phyloP scores from a whole-genome alignment of 1,140 invertebrate species.

The Pristionchus pacificus region DNA sequence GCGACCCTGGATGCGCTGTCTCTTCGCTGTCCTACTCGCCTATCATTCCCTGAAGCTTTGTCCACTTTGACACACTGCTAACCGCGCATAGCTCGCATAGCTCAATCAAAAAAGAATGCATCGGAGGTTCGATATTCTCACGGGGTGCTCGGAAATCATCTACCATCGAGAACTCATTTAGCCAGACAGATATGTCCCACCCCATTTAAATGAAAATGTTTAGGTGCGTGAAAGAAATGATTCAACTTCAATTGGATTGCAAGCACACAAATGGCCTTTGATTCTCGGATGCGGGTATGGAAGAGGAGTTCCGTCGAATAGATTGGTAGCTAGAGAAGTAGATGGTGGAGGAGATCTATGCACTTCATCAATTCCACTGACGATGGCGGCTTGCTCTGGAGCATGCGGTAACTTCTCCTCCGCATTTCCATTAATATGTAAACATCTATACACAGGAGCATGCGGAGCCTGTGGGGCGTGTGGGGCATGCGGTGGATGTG shows the following conservation, averaged over 20 bases:
- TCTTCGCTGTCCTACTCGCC: too few relatives aligned
- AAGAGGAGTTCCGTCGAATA: constrained; percentile 29
- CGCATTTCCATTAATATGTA: constrained; percentile 4
- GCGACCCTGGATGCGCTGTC: too few relatives aligned
- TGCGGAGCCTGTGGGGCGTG: constrained; percentile 31
- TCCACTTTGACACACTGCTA: too few relatives aligned
- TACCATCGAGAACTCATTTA: too few relatives aligned
- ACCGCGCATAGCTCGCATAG: too few relatives aligned
- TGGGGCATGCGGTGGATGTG: constrained; percentile 32
- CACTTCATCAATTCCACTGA: neutral
- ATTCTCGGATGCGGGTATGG: constrained; percentile 39
- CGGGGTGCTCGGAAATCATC: too few relatives aligned
- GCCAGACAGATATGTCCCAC: too few relatives aligned
- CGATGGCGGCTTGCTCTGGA: neutral
- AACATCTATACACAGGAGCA: constrained; percentile 16
- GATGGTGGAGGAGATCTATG: neutral
- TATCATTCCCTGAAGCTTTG: too few relatives aligned
- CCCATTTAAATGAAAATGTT: neutral
- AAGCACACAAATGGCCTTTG: constrained; percentile 39
- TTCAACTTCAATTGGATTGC: constrained; percentile 33
- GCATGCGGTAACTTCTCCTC: neutral
- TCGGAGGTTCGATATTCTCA: too few relatives aligned
- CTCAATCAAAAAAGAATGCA: too few relatives aligned
- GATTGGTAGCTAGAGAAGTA: constrained; percentile 15
- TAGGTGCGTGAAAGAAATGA: constrained; percentile 31